A percentile compares a stretch with the other conserved stretches of the same genome.
These are phyloP conservation scores for Amphiura filiformis DNA, from an alignment of 35 echinoderm and acorn worm genomes.

Conservation along the genomic window DNA sequence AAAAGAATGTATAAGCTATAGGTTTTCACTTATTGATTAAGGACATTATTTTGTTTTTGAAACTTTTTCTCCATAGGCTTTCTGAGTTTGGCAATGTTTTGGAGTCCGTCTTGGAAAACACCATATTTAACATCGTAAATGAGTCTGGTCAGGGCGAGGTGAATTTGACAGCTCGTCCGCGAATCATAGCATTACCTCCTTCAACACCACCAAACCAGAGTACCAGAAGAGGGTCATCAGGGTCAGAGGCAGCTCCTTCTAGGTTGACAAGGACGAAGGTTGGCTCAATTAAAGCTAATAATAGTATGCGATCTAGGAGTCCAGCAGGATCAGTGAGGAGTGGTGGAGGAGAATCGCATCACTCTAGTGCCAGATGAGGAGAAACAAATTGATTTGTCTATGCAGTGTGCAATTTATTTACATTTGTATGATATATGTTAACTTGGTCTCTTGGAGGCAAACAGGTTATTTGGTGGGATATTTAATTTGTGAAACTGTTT, in stretches of 20 bases:
- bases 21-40: no score
- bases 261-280: not conserved
- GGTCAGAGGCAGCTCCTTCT: not conserved
- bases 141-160: constrained; percentile 64
- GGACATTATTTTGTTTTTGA: no score
- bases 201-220: constrained; percentile 13
- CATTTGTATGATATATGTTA: no score
- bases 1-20: no score
- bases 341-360: not conserved
- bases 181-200: constrained; percentile 89
- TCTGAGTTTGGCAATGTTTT: constrained; percentile 83
- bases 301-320: not conserved
- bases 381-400: no score
- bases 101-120: constrained; percentile 84
- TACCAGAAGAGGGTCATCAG: not conserved
- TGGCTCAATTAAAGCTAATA: not conserved
- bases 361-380: not conserved
- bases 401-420: no score
- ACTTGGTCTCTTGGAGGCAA: no score
- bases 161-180: constrained; percentile 85
- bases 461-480: no score
- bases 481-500: no score
- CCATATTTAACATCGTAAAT: constrained; percentile 80
- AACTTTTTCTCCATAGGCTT: constrained; percentile 31
- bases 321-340: not conserved